Evolutionary conservation across 2,797 vertebrate species (phyloP).

Genomic region (Podarcis siculus): DNA sequence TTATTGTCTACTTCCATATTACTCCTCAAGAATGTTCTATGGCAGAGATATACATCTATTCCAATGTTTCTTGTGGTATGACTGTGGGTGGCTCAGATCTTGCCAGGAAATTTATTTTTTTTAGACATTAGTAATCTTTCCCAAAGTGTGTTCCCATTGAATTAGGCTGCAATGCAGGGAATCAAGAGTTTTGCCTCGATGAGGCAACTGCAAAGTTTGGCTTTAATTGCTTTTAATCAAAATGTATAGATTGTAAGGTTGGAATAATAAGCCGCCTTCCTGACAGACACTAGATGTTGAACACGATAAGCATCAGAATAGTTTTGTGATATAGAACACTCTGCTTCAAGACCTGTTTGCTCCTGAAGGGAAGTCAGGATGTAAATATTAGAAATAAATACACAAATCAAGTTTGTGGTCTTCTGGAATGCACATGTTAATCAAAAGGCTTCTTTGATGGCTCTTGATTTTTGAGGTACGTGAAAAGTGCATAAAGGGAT

Average conservation of each 20-base stretch:
- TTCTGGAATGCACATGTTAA: background rate
- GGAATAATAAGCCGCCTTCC: background rate
- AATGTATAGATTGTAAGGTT: background rate
- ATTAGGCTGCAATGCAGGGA: background rate
- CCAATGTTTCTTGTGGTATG: background rate
- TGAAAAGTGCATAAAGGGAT: background rate
- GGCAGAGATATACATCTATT: constrained; percentile 14
- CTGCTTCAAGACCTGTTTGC: background rate
- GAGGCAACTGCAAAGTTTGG: background rate
- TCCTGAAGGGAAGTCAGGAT: background rate
- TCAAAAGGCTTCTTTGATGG: background rate
- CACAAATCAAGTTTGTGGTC: background rate
- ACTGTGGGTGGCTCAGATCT: background rate
- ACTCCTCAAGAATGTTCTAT: constrained; percentile 5
- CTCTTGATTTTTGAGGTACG: background rate
- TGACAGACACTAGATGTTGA: background rate
- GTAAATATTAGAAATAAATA: background rate
- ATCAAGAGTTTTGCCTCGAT: background rate
- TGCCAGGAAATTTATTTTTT: constrained; percentile 12
- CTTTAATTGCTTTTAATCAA: background rate
- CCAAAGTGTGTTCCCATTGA: background rate
- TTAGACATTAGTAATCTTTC: background rate
- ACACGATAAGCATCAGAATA: background rate
- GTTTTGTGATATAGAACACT: background rate
- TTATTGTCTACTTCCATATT: constrained; percentile 17